These are phyloP conservation scores for Scomber colias DNA, from an alignment of 2,113 vertebrate genomes.

Conservation along the genomic window DNA sequence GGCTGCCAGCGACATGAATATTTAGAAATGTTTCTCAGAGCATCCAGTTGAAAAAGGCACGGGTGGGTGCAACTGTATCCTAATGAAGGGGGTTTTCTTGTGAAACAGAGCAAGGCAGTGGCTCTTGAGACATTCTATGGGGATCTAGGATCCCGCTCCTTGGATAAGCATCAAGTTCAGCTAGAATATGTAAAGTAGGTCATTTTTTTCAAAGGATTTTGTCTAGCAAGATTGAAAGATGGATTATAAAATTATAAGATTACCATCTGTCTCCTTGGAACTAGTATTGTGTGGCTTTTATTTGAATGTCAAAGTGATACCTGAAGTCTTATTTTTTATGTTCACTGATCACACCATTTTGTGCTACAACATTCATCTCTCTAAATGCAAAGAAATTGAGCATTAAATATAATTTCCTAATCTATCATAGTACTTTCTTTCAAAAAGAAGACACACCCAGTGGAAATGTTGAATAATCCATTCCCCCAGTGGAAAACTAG, in stretches of 20 bases:
- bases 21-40: conserved; percentile 66
- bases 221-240: conserved; percentile 5
- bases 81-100: conserved; percentile 48
- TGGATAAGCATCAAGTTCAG: conserved; percentile 11
- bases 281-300: not conserved
- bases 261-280: not conserved
- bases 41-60: conserved; percentile 53
- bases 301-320: conserved; percentile 2
- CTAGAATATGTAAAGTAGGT: not conserved
- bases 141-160: conserved; percentile 24
- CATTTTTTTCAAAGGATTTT: not conserved
- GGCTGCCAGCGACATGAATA: conserved; percentile 60
- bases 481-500: not conserved
- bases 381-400: no score
- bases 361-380: no score
- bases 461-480: not conserved
- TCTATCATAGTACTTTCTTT: not conserved
- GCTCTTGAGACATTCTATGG: conserved; percentile 24
- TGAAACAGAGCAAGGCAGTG: conserved; percentile 32
- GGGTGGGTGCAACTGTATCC: conserved; percentile 29
- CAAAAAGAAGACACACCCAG: not conserved
- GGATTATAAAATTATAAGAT: not conserved
- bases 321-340: not conserved
- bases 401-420: no score
- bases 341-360: not conserved